These are phyloP conservation scores for Acronicta aceris DNA, from an alignment of 2,888 invertebrate genomes.

Conservation along the genomic window DNA sequence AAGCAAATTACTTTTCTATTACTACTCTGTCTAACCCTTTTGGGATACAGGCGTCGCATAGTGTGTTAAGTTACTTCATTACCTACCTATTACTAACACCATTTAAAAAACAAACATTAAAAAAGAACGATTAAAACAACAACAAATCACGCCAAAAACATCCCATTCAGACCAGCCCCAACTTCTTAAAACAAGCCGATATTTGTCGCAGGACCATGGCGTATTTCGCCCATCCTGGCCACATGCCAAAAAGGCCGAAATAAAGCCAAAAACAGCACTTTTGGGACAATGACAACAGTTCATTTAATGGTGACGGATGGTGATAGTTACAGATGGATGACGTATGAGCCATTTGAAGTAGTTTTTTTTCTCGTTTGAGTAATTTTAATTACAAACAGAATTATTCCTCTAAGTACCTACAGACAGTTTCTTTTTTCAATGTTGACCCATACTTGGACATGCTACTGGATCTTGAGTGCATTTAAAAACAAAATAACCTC, in stretches of 20 bases:
- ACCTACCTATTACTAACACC: too few species aligned
- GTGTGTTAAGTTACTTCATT: too few species aligned
- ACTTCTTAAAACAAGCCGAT: slow-evolving; percentile 25
- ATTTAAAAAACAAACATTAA: not conserved
- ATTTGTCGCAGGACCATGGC: not conserved
- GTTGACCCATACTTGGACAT: too few species aligned
- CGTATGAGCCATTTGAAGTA: slow-evolving; percentile 8
- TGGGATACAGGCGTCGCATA: too few species aligned
- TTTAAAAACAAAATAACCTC: too few species aligned
- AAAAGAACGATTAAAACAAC: slow-evolving; percentile 13
- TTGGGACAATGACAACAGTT: slow-evolving; percentile 31
- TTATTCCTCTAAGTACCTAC: not conserved
- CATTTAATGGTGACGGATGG: slow-evolving; percentile 38
- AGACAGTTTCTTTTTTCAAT: too few species aligned
- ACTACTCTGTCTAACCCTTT: too few species aligned
- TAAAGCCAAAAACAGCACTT: slow-evolving; percentile 32
- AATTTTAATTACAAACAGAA: not conserved
- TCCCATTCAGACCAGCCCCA: not conserved
- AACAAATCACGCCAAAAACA: slow-evolving; percentile 20
- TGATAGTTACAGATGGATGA: slow-evolving; percentile 20
- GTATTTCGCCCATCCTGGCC: slow-evolving; percentile 36
- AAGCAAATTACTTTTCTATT: too few species aligned
- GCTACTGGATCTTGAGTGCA: too few species aligned
- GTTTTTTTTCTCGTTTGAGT: slow-evolving; percentile 12
- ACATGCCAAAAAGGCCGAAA: slow-evolving; percentile 40